Evolutionary conservation across 2,797 vertebrate species (phyloP), one percentile per base, ranked within the genome.

Genomic region (Nothura maculosa): DNA sequence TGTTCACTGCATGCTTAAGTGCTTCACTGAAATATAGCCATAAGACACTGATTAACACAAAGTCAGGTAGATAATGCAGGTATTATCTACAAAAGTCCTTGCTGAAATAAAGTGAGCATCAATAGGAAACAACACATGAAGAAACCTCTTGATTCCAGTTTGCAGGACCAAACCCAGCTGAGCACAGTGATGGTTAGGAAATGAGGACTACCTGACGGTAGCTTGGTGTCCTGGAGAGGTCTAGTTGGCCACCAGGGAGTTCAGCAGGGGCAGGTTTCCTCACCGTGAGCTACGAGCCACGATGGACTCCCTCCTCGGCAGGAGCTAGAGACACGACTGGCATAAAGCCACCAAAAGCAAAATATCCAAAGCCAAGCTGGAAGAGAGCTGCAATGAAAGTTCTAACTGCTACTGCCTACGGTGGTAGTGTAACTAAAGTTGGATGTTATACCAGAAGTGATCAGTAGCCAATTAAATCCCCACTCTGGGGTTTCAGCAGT

Each of bases 1-100:
- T 85, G 60, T 92, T 81, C 91, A 89, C 77, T 84, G 86, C 92
- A 93, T 91, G 95, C 91, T 85, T 68, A 88, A 94, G 85, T 92
- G 92, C 94, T 96, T 92, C 90, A 88, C 76, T 69, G 80, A 88
- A 95, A 94, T 63, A 86, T 68, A 89, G 74, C 62, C 81, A 90
- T 69, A 93, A 93, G 93, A 78, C 87, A 81, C 19, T 52, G 61
- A 45, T 81, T 73, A 77, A 93, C 77, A 94, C 84, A 86, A 94
- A 93, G 81, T 90, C 72, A 84, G 82, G 69, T 85, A 92, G 95
- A 87, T 87, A 96, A 87, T 16, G 76, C 32, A 38, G 60, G 13
- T 90, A 75, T 90, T 67, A 94, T 45, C 84, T 69, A 95, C 90
- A 86, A 30, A 78, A 93, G 85, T 93, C 83, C 92, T 83, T 13